Percentiles rank a stretch among this genome's conserved stretches.
These are phyloP conservation scores for Smutsia gigantea DNA, from an alignment of 2,797 vertebrate species.

Conservation along the genomic window DNA sequence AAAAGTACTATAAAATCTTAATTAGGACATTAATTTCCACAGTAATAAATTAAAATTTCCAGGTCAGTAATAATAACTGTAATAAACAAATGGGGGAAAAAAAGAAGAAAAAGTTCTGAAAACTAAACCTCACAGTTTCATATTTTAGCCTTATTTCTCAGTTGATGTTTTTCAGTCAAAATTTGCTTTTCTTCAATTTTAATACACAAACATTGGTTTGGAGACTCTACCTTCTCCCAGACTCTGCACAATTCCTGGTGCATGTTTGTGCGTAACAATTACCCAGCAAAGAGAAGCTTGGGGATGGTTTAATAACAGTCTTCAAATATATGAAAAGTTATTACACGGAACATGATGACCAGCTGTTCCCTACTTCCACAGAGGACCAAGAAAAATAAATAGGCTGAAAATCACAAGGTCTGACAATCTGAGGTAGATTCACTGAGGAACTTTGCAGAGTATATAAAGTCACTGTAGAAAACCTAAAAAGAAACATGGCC, in stretches of 20 bases:
- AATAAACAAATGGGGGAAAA: background rate
- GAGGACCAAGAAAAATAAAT: conserved; percentile 69
- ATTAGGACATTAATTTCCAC: conserved; percentile 61
- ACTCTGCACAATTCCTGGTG: conserved; percentile 7
- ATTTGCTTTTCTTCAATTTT: conserved; percentile 71
- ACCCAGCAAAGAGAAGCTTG: conserved; percentile 59
- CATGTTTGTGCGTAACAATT: conserved; percentile 73
- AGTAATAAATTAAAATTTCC: conserved; percentile 52
- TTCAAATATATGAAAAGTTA: conserved; percentile 79
- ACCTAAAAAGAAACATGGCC: background rate
- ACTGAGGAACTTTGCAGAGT: conserved; percentile 51
- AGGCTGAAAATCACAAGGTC: conserved; percentile 67
- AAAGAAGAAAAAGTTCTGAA: background rate
- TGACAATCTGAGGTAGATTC: conserved; percentile 51
- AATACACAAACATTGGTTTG: conserved; percentile 66
- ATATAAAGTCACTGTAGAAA: conserved; percentile 50
- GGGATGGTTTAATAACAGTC: conserved; percentile 73
- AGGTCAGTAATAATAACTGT: background rate
- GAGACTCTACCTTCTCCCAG: conserved; percentile 54
- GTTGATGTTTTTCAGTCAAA: conserved; percentile 65
- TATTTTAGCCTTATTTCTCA: conserved; percentile 47
- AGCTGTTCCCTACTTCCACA: conserved; percentile 69
- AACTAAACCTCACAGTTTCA: background rate
- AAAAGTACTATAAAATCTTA: conserved; percentile 63
- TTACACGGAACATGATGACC: conserved; percentile 74